These are phyloP conservation scores for Melanotaenia maccullochi DNA, from an alignment of 2,797 vertebrate genomes.

Conservation along the genomic window DNA sequence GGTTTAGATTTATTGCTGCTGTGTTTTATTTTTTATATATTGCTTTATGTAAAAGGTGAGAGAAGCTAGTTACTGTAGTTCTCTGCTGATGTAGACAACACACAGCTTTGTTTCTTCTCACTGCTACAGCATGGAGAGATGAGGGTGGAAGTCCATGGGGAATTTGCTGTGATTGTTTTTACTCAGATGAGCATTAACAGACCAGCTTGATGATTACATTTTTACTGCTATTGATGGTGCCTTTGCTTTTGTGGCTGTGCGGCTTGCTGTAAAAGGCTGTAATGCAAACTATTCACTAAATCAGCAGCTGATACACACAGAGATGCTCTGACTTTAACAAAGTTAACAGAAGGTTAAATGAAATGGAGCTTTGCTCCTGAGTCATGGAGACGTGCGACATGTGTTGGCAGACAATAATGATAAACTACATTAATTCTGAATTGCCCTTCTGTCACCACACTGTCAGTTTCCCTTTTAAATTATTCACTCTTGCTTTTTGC, in stretches of 20 bases:
- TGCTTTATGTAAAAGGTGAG: slow-evolving; percentile 18
- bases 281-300: slow-evolving; percentile 38
- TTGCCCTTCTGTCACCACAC: slow-evolving; percentile 61
- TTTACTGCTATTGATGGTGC: slow-evolving; percentile 29
- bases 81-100: slow-evolving; percentile 43
- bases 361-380: slow-evolving; percentile 30
- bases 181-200: slow-evolving; percentile 38
- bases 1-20: slow-evolving; percentile 21
- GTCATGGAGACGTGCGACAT: slow-evolving; percentile 39
- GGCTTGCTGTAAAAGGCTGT: slow-evolving; percentile 25
- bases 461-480: slow-evolving; percentile 69
- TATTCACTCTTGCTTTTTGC: slow-evolving; percentile 69
- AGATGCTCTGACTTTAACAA: slow-evolving; percentile 28
- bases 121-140: slow-evolving; percentile 10
- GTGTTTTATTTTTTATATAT: slow-evolving; percentile 18
- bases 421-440: slow-evolving; percentile 68
- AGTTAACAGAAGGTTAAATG: slow-evolving; percentile 60
- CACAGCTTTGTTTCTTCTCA: slow-evolving; percentile 45
- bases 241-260: slow-evolving; percentile 18
- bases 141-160: slow-evolving; percentile 45
- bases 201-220: slow-evolving; percentile 41
- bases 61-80: slow-evolving; percentile 33
- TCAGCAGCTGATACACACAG: slow-evolving; percentile 37
- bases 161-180: slow-evolving; percentile 43
- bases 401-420: slow-evolving; percentile 44